phyloP scores from a whole-genome alignment of 1,140 invertebrate species.

The Monomorium pharaonis region DNA sequence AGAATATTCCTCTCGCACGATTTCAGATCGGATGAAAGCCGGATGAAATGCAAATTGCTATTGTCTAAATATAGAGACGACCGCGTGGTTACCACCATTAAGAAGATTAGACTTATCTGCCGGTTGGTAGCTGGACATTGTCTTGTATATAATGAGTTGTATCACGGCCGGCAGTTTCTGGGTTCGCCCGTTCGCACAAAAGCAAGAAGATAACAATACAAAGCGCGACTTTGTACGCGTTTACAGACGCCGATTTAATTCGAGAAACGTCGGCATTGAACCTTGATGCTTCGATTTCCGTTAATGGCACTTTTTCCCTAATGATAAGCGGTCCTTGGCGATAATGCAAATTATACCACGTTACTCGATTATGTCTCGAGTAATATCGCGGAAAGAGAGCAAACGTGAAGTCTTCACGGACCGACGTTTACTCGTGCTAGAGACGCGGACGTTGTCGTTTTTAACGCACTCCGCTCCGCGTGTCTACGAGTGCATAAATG shows the following conservation, averaged over 20 bases:
- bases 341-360: background rate
- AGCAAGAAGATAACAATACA: conserved; percentile 16
- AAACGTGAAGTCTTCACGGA: background rate
- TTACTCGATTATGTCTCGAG: background rate
- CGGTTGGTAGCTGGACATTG: background rate
- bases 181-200: background rate
- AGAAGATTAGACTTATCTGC: conserved; percentile 16
- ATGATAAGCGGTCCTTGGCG: background rate
- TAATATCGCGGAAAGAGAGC: background rate
- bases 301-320: background rate
- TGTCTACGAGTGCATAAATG: background rate
- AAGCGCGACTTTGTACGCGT: background rate
- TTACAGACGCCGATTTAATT: background rate
- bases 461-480: background rate
- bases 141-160: background rate
- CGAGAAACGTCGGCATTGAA: background rate
- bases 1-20: background rate
- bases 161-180: background rate
- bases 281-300: background rate
- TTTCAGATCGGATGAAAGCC: background rate
- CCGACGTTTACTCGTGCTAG: background rate
- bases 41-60: conserved; percentile 13
- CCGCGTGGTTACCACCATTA: background rate
- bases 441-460: background rate
- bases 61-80: conserved; percentile 10